These are phyloP conservation scores for Streptopelia turtur DNA, from an alignment of 2,797 vertebrate species.

Conservation along the genomic window DNA sequence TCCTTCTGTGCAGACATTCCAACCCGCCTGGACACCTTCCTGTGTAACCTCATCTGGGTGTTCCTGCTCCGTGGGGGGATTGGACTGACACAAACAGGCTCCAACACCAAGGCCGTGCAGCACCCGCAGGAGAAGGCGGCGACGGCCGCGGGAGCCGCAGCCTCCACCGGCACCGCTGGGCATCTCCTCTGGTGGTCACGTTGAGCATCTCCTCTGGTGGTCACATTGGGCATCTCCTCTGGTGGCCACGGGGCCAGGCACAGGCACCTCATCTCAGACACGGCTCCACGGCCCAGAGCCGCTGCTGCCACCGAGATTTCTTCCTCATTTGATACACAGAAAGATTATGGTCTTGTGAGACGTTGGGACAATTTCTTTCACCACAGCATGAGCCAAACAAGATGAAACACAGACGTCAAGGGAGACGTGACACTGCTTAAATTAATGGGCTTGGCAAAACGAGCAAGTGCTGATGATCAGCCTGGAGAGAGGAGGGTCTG, in stretches of 20 bases:
- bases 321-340: neutral
- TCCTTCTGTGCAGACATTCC: no score
- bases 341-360: neutral
- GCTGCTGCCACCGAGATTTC: neutral
- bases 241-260: neutral
- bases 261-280: neutral
- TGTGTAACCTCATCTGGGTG: no score
- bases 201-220: rapidly evolving
- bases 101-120: rapidly evolving
- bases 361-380: neutral
- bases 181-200: rapidly evolving
- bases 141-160: neutral
- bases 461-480: neutral
- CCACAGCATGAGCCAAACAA: neutral
- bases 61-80: no score
- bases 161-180: neutral
- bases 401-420: neutral
- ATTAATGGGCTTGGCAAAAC: neutral
- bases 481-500: neutral
- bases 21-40: no score
- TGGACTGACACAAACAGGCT: neutral
- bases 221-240: rapidly evolving
- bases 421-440: neutral
- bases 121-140: neutral
- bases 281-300: neutral